phyloP scores from a whole-genome alignment of 2,113 vertebrate genomes.

The Sialia sialis region DNA sequence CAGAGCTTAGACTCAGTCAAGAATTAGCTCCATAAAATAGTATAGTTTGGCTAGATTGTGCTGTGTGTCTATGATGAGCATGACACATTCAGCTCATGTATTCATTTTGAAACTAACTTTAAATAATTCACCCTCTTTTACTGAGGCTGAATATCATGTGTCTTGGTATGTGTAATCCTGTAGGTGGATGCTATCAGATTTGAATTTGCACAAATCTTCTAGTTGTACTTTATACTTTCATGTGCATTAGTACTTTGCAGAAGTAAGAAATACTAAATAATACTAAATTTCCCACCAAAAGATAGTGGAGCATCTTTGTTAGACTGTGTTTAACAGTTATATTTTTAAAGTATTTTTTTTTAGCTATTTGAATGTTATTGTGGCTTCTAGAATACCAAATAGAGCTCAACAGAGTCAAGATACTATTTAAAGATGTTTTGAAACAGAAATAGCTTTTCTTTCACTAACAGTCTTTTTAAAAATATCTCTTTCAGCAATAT shows the following conservation, averaged over 20 bases:
- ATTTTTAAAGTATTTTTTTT: not conserved
- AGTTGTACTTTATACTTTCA: not conserved
- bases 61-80: fast-evolving
- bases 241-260: not conserved
- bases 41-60: not conserved
- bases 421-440: not conserved
- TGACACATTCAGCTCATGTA: not conserved
- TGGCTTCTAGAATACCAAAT: not conserved
- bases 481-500: not conserved
- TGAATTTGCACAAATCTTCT: not conserved
- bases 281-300: not conserved
- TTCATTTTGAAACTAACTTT: not conserved
- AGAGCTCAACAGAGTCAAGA: not conserved
- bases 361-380: not conserved
- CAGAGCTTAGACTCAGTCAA: not conserved
- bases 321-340: not conserved
- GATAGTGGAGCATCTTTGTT: not conserved
- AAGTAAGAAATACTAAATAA: not conserved
- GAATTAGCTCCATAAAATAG: not conserved
- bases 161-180: not conserved
- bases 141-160: not conserved
- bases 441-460: not conserved
- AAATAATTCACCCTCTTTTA: not conserved
- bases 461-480: not conserved
- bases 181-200: not conserved